Percentiles rank a stretch among this genome's conserved stretches.
Conservation (phyloP, 2,797 vertebrate genomes). For the Enteromius mattozi region DNA sequence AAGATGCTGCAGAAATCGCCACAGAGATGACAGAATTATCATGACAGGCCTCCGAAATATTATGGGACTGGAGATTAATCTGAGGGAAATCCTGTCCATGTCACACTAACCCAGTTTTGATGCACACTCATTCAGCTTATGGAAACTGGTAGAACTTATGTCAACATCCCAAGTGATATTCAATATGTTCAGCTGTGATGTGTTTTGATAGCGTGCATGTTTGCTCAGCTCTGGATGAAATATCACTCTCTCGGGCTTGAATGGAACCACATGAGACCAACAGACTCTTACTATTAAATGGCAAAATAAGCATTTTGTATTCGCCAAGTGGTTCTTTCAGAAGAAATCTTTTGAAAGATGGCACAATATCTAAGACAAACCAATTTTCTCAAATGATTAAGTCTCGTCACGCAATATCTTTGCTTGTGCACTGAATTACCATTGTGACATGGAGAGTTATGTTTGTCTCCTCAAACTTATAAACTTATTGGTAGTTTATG, state of each 20-base stretch:
- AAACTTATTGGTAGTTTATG: slow-evolving; percentile 15
- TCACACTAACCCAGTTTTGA: slow-evolving; percentile 54
- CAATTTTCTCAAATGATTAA: slow-evolving; percentile 26
- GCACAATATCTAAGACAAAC: slow-evolving; percentile 30
- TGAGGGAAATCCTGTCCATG: slow-evolving; percentile 11
- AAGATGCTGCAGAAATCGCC: background rate
- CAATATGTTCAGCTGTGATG: slow-evolving; percentile 68
- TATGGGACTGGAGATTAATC: background rate
- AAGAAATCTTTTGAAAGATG: slow-evolving; percentile 30
- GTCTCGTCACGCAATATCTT: slow-evolving; percentile 24
- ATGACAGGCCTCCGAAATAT: background rate
- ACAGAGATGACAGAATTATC: background rate
- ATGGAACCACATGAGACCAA: slow-evolving; percentile 37
- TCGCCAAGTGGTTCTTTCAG: background rate
- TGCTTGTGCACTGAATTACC: background rate
- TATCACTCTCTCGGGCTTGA: slow-evolving; percentile 45
- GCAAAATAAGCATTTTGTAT: slow-evolving; percentile 21
- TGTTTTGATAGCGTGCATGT: slow-evolving; percentile 53
- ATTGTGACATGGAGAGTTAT: slow-evolving; percentile 15
- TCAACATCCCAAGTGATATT: slow-evolving; percentile 74
- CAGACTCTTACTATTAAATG: slow-evolving; percentile 46
- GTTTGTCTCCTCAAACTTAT: background rate
- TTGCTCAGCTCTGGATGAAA: slow-evolving; percentile 56
- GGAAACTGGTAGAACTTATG: slow-evolving; percentile 55
- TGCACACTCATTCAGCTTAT: slow-evolving; percentile 65